Conservation (phyloP, 1,140 invertebrate genomes). For the Eurosta solidaginis region DNA sequence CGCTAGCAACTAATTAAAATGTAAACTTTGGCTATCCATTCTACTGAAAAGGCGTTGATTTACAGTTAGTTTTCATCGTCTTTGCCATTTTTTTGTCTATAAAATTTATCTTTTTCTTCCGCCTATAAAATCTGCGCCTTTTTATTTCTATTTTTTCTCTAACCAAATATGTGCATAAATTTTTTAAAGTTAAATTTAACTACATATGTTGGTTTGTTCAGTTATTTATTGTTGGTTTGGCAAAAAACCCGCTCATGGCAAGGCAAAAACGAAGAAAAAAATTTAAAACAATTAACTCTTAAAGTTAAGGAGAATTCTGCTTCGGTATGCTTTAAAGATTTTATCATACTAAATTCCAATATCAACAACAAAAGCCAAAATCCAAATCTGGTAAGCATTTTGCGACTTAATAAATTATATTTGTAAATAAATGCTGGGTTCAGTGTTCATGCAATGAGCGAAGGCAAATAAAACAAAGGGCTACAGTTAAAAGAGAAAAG, state of each 20-base stretch:
- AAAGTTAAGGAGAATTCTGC: neutral
- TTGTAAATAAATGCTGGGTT: neutral
- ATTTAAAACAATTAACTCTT: neutral
- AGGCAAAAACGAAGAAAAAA: neutral
- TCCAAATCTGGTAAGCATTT: no score
- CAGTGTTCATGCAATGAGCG: neutral
- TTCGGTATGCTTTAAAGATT: conserved; percentile 13
- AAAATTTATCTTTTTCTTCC: neutral
- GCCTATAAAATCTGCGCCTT: neutral
- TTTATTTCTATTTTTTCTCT: neutral
- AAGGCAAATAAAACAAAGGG: no score
- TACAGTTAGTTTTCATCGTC: neutral
- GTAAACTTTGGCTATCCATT: neutral
- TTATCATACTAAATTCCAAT: conserved; percentile 20
- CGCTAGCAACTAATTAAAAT: neutral
- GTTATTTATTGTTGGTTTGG: neutral
- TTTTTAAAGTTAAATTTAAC: neutral
- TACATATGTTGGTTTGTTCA: neutral
- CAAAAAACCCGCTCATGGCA: neutral
- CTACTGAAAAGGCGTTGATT: conserved; percentile 7
- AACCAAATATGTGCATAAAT: conserved; percentile 16
- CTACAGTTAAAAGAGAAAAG: neutral
- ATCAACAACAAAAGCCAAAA: conserved; percentile 10
- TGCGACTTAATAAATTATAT: no score
- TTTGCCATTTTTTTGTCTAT: neutral